Evolutionary conservation across 2,888 invertebrate species (phyloP).

Genomic region (Dicranocentrus wangi): DNA sequence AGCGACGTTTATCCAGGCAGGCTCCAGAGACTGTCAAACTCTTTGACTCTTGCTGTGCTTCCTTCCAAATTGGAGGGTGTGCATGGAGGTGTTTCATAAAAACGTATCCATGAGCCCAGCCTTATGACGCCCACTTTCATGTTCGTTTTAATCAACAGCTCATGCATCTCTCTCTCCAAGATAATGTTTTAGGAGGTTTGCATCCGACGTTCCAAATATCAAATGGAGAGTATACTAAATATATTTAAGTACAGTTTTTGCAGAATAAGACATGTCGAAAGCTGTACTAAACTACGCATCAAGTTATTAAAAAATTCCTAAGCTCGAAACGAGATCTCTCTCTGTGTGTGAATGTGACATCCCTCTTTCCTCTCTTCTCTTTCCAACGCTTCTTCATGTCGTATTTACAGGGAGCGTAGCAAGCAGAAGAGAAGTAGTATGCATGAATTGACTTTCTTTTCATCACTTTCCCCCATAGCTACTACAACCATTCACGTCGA

Average conservation of each 20-base stretch:
- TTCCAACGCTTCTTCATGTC: not conserved
- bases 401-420: not conserved
- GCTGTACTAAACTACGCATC: conserved; percentile 14
- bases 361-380: not conserved
- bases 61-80: too few species aligned
- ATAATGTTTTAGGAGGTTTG: not conserved
- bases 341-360: conserved; percentile 28
- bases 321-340: conserved; percentile 22
- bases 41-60: too few species aligned
- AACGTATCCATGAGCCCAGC: not conserved
- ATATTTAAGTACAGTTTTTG: not conserved
- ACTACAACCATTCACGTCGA: not conserved
- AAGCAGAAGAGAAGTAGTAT: not conserved
- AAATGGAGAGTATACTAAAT: not conserved
- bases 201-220: not conserved
- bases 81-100: not conserved
- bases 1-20: too few species aligned
- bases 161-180: not conserved
- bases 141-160: conserved; percentile 21
- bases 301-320: conserved; percentile 45
- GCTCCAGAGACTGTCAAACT: too few species aligned
- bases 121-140: conserved; percentile 19
- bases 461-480: conserved; percentile 18
- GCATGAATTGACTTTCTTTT: conserved; percentile 31
- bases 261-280: not conserved